A percentile compares a stretch with the other conserved stretches of the same genome.
Conservation (phyloP, 2,797 vertebrate species). For the Xiphorhynchus erythropygius region DNA sequence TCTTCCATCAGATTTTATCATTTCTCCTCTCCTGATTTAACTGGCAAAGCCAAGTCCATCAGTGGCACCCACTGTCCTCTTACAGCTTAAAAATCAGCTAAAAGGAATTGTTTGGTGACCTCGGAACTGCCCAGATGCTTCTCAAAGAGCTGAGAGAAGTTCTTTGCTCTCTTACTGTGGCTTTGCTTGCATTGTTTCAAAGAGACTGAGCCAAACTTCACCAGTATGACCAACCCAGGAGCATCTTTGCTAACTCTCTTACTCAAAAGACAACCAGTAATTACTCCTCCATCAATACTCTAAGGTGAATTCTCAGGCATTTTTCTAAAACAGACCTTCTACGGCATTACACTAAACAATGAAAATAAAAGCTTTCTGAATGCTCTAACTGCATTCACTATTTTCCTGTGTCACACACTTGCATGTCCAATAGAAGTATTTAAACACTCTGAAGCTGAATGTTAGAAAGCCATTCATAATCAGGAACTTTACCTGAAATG, state of each 20-base stretch:
- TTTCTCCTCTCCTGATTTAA: background rate
- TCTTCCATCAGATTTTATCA: background rate
- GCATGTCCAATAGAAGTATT: background rate
- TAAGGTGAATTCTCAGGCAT: background rate
- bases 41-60: background rate
- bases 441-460: background rate
- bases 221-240: background rate
- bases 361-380: background rate
- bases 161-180: background rate
- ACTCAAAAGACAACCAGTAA: background rate
- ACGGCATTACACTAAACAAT: background rate
- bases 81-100: background rate
- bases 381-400: background rate
- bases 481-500: background rate
- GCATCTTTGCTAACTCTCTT: background rate
- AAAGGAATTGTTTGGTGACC: background rate
- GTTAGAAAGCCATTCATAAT: background rate
- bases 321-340: background rate
- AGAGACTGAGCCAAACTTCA: background rate
- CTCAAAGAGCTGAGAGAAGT: background rate
- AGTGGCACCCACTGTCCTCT: background rate
- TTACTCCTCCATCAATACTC: background rate
- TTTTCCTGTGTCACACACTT: background rate
- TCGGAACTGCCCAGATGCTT: background rate
- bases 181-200: background rate